Evolutionary conservation across 1,140 invertebrate genomes (phyloP), one percentile per base, ranked within the genome.

Genomic region (Sinella curviseta): DNA sequence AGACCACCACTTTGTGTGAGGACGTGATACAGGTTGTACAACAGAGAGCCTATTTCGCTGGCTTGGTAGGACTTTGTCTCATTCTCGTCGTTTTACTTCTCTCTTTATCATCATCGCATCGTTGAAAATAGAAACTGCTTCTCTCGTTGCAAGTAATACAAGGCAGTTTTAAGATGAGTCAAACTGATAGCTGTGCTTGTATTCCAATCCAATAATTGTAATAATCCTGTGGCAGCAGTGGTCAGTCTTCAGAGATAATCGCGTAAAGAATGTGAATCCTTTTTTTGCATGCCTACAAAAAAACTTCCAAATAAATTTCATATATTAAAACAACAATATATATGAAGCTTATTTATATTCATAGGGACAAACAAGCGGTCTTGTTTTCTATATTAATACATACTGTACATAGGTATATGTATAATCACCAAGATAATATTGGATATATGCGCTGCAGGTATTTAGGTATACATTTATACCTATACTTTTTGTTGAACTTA

Each of bases 281-380:
- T 65, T 65, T 65, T 65, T 65, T 65, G 57, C 57, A 65, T 4
- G 26, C 16, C 57, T 65, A 65, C 4, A n/a, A 26, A n/a, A 65
- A 16, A 14, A 16, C 24, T 14, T 65, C 4, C 57, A 65, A n/a
- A 65, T 12, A n/a, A 16, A 65, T 14, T 65, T 26, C 57, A 26
- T 65, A 65, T 48, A 12, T 48, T 48, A n/a, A n/a, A n/a, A n/a
- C n/a, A n/a, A n/a, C n/a, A n/a, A 48, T 48, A n/a, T 65, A 65
- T 65, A 48, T n/a, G 4, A 65, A 65, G 39, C 8, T 12, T 48
- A 20, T 48, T 48, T 65, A n/a, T 16, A 26, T 65, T 4, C 57
- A 65, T 26, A 26, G 24, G 8, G 57, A 65, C 16, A n/a, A 65
- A 26, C 4, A 26, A 16, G 26, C 8, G 24, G 24, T n/a, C 14